phyloP scores from a whole-genome alignment of 2,797 vertebrate species.

The Brachyrhaphis roseni region DNA sequence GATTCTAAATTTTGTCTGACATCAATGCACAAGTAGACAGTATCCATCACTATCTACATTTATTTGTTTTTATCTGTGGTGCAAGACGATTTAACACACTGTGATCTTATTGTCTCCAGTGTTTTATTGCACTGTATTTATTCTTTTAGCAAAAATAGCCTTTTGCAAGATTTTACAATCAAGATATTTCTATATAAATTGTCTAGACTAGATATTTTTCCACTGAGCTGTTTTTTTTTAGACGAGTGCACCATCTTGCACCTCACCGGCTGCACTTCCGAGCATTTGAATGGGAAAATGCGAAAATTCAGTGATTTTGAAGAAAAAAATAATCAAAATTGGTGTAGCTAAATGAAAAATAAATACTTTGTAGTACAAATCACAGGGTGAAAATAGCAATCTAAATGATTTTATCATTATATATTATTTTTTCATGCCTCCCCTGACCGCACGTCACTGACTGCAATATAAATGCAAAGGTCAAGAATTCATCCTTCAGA shows the following conservation, averaged over 20 bases:
- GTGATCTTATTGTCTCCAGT: neutral
- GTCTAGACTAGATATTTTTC: neutral
- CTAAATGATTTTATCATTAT: no score
- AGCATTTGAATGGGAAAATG: no score
- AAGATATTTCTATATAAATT: no score
- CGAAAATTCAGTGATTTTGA: no score
- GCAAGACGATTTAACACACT: neutral
- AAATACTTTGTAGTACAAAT: no score
- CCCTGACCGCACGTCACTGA: no score
- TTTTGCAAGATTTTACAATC: neutral
- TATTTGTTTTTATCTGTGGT: neutral
- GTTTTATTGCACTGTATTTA: neutral
- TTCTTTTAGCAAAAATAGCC: neutral
- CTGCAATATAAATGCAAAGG: neutral
- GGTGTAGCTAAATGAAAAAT: no score
- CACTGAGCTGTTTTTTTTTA: neutral
- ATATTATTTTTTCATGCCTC: no score
- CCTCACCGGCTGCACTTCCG: no score
- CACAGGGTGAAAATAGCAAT: no score
- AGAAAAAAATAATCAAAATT: no score
- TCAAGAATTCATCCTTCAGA: neutral
- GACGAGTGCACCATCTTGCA: neutral
- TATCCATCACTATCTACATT: neutral
- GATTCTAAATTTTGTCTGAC: neutral
- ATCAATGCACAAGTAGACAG: neutral